Evolutionary conservation across 2,888 invertebrate species (phyloP).

Genomic region (Heliconius ismenius): DNA sequence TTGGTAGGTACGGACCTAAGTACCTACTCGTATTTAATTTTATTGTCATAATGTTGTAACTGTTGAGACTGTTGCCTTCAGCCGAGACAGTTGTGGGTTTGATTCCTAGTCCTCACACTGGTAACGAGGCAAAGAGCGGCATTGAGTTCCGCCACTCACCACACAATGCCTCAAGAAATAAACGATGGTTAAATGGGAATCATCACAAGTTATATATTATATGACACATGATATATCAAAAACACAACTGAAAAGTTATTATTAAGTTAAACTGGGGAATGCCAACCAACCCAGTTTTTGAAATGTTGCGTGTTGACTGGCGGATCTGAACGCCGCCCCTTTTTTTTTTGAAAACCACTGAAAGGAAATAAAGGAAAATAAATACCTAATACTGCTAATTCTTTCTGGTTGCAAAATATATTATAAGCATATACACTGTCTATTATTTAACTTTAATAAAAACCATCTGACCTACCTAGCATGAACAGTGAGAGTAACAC

Average conservation of each 20-base stretch:
- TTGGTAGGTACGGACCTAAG: neutral
- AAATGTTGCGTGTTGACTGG: no score
- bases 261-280: no score
- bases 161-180: neutral
- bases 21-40: neutral
- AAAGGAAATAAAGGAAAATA: neutral
- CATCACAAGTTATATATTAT: no score
- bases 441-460: neutral
- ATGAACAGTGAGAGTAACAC: slow-evolving; percentile 18
- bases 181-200: no score
- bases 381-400: neutral
- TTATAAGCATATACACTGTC: neutral
- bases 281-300: no score
- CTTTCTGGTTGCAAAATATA: neutral
- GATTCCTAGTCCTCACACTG: neutral
- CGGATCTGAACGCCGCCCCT: no score
- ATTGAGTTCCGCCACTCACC: neutral
- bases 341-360: no score
- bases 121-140: neutral
- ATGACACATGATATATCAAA: no score
- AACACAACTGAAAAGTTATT: no score
- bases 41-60: neutral
- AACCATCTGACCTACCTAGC: slow-evolving; percentile 25
- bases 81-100: no score
- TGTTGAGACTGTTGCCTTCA: neutral